Percentiles rank a stretch among this genome's conserved stretches.
Conservation (phyloP, 1,140 invertebrate species). For the Vollenhovia emeryi region DNA sequence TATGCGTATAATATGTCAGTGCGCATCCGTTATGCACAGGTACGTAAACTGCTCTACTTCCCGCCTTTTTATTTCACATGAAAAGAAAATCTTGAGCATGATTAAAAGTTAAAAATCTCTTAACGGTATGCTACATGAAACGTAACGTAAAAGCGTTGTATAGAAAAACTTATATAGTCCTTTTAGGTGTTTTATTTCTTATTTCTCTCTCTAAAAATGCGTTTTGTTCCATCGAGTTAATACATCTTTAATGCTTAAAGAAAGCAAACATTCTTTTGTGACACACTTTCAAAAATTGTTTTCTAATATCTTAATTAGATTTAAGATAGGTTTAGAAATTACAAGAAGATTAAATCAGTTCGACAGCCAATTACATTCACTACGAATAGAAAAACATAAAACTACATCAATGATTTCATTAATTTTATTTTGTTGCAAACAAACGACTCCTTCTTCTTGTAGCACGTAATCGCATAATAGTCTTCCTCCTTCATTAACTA, state of each 20-base stretch:
- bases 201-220: neutral
- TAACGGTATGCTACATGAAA: neutral
- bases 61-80: constrained; percentile 21
- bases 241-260: neutral
- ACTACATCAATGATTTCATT: neutral
- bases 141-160: neutral
- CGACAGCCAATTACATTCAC: neutral
- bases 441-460: neutral
- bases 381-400: neutral
- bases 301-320: neutral
- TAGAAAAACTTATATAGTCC: neutral
- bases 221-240: neutral
- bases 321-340: neutral
- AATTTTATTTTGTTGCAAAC: neutral
- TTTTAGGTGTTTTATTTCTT: neutral
- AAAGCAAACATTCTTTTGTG: neutral
- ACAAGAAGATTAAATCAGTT: neutral
- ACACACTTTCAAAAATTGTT: neutral
- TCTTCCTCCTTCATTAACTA: neutral
- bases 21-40: constrained; percentile 61
- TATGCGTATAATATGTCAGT: neutral
- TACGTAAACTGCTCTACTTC: constrained; percentile 20
- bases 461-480: neutral
- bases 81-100: neutral
- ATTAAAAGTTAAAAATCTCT: constrained; percentile 24